phyloP scores from a whole-genome alignment of 2,888 invertebrate species.

The Mythimna impura region DNA sequence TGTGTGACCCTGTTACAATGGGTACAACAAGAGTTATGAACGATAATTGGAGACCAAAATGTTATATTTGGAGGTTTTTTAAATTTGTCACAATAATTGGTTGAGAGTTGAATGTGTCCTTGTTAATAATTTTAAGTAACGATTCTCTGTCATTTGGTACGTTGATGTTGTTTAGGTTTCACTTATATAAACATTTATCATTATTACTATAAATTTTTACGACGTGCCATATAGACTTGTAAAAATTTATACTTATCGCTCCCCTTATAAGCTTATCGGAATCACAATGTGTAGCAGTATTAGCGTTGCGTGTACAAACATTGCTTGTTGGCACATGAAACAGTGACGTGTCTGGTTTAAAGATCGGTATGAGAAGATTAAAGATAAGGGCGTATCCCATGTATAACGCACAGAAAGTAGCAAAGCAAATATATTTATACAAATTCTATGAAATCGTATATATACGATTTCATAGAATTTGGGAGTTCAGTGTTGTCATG shows the following conservation, averaged over 20 bases:
- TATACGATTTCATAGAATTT: neutral
- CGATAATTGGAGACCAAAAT: conserved; percentile 42
- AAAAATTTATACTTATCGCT: conserved; percentile 20
- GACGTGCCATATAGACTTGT: neutral
- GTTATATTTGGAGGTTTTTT: conserved; percentile 49
- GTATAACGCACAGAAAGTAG: neutral
- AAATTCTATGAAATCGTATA: too few relatives aligned
- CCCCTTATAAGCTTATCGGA: conserved; percentile 20
- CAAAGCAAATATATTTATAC: neutral
- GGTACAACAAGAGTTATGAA: conserved; percentile 38
- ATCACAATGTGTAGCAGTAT: conserved; percentile 35
- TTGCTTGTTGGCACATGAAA: conserved; percentile 25
- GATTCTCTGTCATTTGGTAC: conserved; percentile 4
- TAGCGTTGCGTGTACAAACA: conserved; percentile 39
- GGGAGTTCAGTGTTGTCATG: neutral
- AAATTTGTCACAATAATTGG: conserved; percentile 39
- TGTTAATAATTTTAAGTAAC: conserved; percentile 21
- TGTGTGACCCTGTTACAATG: conserved; percentile 65
- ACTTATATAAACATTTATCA: conserved; percentile 1
- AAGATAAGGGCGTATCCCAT: neutral
- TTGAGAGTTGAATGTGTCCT: conserved; percentile 39
- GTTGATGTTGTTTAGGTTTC: conserved; percentile 4
- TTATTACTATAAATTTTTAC: neutral
- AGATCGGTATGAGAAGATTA: conserved; percentile 24
- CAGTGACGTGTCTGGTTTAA: conserved; percentile 40